Evolutionary conservation across 2,888 invertebrate species (phyloP).

Genomic region (Papilio protenor): DNA sequence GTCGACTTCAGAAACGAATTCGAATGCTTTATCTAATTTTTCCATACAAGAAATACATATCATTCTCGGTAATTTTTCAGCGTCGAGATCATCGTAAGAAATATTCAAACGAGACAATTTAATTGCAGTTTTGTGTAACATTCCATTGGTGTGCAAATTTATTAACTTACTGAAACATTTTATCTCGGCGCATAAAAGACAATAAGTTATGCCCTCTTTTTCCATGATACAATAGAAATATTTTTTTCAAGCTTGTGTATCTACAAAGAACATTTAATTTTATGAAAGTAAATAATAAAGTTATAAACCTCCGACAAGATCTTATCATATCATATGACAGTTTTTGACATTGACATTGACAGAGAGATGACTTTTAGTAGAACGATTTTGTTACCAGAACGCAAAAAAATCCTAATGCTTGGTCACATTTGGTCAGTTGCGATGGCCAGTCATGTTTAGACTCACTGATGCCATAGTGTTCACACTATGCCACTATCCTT

Average conservation of each 20-base stretch:
- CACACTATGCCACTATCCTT: too few relatives aligned
- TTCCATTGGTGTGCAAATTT: conserved; percentile 56
- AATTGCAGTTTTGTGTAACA: conserved; percentile 53
- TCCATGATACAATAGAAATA: not conserved
- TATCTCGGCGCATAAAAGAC: conserved; percentile 60
- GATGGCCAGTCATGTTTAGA: too few relatives aligned
- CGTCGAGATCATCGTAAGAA: conserved; percentile 55
- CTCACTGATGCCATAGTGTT: too few relatives aligned
- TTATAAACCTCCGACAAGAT: not conserved
- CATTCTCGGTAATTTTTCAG: conserved; percentile 57
- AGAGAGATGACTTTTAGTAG: too few relatives aligned
- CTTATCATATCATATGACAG: not conserved
- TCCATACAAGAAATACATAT: conserved; percentile 65
- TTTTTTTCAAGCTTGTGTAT: not conserved
- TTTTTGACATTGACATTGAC: not conserved
- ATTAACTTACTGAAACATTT: conserved; percentile 60
- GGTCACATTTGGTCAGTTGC: too few relatives aligned
- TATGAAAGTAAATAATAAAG: not conserved
- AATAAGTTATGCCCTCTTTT: conserved; percentile 39
- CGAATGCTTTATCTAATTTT: conserved; percentile 60
- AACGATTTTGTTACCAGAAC: too few relatives aligned
- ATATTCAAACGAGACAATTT: conserved; percentile 63
- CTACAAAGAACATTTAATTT: not conserved
- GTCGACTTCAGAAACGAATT: conserved; percentile 63
- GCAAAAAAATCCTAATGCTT: too few relatives aligned